Evolutionary conservation across 2,797 vertebrate genomes (phyloP), one percentile per base, ranked within the genome.

Genomic region (Falco naumanni): DNA sequence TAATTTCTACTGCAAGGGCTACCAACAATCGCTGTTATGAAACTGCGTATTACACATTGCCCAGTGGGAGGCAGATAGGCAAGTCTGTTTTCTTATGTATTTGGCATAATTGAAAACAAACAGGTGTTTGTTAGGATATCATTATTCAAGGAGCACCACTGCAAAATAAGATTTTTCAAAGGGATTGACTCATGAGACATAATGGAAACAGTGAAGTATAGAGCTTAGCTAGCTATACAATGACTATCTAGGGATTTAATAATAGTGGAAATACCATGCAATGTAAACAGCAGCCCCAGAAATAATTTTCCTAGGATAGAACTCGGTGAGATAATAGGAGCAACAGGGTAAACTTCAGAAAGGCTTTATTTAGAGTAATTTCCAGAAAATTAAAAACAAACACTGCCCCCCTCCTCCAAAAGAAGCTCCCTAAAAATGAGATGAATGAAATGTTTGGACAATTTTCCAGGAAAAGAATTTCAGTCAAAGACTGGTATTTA

Each of bases 41-140:
- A 96, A 66, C 34, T 70, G 31, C 29, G 65, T 17, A 78, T 86
- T 93, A 41, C 84, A 78, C 39, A 20, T 24, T 50, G 76, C 87
- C 89, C 94, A 50, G 84, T 53, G 95, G 93, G 89, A 96, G 47
- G 64, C 65, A 95, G 79, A 76, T 12, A 76, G 92, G 79, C 79
- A 89, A 71, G 61, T 21, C 63, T 92, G 61, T 85, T 96, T 87
- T 89, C 68, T 94, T 65, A 45, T 45, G 66, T 31, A 81, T 90
- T 63, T 86, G 87, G 74, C 47, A 81, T 79, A 88, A 95, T 8
- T 85, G 89, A 93, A 96, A 93, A 89, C 79, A 96, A 96, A 72
- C 79, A 85, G 92, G 87, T 93, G 72, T 75, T 93, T 76, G 57
- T 82, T 84, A 75, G 92, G 76, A 82, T 94, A 93, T 85, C 68